A percentile compares a stretch with the other conserved stretches of the same genome.
These are phyloP conservation scores for Callaeas wilsoni DNA, from an alignment of 2,113 vertebrate species.

Conservation along the genomic window DNA sequence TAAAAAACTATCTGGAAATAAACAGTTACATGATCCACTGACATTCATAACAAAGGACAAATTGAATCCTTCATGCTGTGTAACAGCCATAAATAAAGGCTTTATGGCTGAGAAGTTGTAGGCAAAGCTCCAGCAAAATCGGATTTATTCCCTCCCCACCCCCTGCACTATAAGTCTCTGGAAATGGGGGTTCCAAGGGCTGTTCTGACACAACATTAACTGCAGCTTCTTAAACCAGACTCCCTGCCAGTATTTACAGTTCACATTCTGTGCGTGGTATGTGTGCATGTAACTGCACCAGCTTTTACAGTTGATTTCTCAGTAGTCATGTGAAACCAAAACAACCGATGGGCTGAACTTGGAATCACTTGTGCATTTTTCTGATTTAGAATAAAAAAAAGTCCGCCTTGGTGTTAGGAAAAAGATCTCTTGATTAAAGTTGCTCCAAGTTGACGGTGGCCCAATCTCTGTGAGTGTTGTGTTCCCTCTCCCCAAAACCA, in stretches of 20 bases:
- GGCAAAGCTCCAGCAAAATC: conserved; percentile 57
- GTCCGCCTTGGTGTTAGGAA: background rate
- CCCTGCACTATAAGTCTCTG: conserved; percentile 9
- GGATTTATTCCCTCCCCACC: conserved; percentile 33
- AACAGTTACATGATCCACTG: conserved; percentile 59
- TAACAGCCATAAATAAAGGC: conserved; percentile 61
- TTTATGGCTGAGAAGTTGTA: conserved; percentile 56
- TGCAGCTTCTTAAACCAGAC: conserved; percentile 51
- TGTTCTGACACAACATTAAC: conserved; percentile 43
- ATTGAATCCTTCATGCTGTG: conserved; percentile 60
- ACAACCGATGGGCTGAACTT: conserved; percentile 35
- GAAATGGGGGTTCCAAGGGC: conserved; percentile 50
- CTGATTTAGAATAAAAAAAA: background rate
- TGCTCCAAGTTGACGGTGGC: background rate
- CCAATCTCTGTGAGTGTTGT: rapidly evolving
- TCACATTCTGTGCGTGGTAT: conserved; percentile 36
- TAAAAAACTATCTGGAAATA: conserved; percentile 20
- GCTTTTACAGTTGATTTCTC: conserved; percentile 59
- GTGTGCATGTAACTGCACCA: background rate
- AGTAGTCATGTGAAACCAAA: conserved; percentile 63
- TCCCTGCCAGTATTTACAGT: conserved; percentile 53
- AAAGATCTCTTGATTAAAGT: background rate
- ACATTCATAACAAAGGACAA: conserved; percentile 60
- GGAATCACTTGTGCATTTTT: background rate
- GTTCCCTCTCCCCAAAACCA: background rate